Percentiles rank a stretch among this genome's conserved stretches.
phyloP scores from a whole-genome alignment of 23 tunicate genomes.

The Styela clava region DNA sequence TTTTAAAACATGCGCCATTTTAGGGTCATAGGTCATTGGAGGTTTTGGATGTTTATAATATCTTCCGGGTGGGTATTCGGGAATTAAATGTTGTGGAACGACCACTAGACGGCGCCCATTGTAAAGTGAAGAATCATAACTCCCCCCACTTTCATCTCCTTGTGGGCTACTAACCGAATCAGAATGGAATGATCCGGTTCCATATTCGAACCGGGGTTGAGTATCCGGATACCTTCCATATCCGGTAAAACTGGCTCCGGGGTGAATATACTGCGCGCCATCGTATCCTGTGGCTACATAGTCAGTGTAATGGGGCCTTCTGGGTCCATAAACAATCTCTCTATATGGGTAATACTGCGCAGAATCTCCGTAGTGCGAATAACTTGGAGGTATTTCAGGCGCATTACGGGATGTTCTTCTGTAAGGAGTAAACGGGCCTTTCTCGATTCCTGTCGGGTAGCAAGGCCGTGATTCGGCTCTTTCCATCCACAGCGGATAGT shows the following conservation, averaged over 20 bases:
- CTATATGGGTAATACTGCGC: not conserved
- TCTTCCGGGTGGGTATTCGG: not conserved
- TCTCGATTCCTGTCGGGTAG: constrained; percentile 11
- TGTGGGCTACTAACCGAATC: constrained; percentile 4
- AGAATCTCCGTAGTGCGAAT: not conserved
- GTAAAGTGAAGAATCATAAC: constrained; percentile 8
- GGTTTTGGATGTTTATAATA: not conserved
- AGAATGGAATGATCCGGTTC: not conserved
- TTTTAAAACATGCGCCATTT: not conserved
- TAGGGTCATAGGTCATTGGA: not conserved
- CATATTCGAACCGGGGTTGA: not conserved
- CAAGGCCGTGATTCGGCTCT: constrained; percentile 23
- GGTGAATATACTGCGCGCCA: not conserved
- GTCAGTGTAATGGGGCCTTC: not conserved
- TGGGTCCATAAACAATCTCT: constrained; percentile 6
- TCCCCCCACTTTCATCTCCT: constrained; percentile 5
- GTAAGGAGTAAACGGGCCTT: not conserved
- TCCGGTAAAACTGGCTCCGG: not conserved
- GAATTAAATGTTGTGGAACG: not conserved
- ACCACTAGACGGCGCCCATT: constrained; percentile 34
- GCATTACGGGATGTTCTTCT: not conserved
- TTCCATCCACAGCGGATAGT: not conserved
- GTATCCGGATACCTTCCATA: not conserved
- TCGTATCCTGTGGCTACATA: not conserved
- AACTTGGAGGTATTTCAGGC: not conserved